Base-by-base conservation (phyloP, 2,797 vertebrate genomes). In the Garrulus glandarius region DNA sequence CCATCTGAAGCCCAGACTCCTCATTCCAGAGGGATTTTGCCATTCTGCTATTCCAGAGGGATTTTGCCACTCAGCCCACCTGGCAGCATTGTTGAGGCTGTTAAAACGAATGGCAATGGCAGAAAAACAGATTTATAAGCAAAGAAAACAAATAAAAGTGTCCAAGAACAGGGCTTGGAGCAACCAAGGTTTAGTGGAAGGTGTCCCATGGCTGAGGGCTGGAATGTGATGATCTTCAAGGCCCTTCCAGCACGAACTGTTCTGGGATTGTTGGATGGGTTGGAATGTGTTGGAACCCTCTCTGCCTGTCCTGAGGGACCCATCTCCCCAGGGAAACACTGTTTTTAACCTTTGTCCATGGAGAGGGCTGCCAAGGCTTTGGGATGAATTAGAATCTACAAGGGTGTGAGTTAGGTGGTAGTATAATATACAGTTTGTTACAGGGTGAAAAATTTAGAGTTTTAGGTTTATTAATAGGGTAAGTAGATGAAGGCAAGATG, bases 181-280 rank as follows among this genome's bases (percentile, higher is more conserved):
- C 41, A 17, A 20, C 26, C 18, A 14, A 14, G 53, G 17, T 37
- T 17, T 10, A 46, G 39, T 4, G 1, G 53, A 32, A 43, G 3
- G 22, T 0, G 2, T 29, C 19, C 19, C 16, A 6, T 0, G 5
- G 41, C 34, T 1, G 0, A 46, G 19, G 34, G 26, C 0, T n/a
- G 41, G 26, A 53, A 60, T 2, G 22, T 14, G 16, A 9, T 1
- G 26, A 64, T 15, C 11, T 64, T 46, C 11, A 13, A 41, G 44
- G 34, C 9, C 56, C 19, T 34, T 41, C 17, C 75, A 61, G 37
- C 9, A n/a, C 2, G 6, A 53, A 55, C 9, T 43, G 16, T 1
- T 4, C 4, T 21, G 23, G 47, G 21, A 30, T 11, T 27, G 13
- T 23, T 71, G 23, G n/a, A 46, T 11, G 21, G 44, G 21, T 0